Evolutionary conservation across 2,888 invertebrate genomes (phyloP).

Genomic region (Tethea ocularis): DNA sequence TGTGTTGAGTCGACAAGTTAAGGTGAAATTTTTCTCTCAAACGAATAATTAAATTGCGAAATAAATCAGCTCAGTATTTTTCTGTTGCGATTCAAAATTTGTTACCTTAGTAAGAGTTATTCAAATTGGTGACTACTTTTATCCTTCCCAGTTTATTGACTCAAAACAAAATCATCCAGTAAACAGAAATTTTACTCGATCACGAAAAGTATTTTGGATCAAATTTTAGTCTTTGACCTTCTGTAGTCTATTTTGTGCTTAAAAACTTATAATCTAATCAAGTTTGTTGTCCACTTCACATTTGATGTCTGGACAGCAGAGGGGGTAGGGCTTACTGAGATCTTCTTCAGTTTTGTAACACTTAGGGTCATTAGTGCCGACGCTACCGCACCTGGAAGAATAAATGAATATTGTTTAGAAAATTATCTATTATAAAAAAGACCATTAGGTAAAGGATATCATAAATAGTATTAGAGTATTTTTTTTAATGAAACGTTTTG

Average conservation of each 20-base stretch:
- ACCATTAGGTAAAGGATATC: too few species aligned
- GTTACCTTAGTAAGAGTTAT: too few species aligned
- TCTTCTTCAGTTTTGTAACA: conserved; percentile 54
- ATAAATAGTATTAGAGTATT: too few species aligned
- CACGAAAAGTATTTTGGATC: neutral
- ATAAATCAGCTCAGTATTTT: too few species aligned
- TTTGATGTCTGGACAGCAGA: conserved; percentile 55
- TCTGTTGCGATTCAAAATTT: too few species aligned
- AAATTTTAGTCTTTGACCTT: neutral
- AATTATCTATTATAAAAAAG: neutral
- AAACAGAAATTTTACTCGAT: neutral
- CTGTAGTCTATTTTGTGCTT: neutral
- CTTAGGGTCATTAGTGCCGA: conserved; percentile 41
- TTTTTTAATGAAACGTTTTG: too few species aligned
- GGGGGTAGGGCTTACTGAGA: conserved; percentile 54
- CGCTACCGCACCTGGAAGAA: conserved; percentile 59
- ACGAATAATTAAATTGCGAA: too few species aligned
- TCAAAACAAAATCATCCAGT: too few species aligned
- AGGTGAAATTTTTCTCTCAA: neutral
- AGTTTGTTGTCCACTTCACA: conserved; percentile 62
- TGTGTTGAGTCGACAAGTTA: too few species aligned
- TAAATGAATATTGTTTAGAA: conserved; percentile 2
- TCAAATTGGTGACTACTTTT: too few species aligned
- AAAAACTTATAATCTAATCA: conserved; percentile 20
- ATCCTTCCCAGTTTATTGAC: too few species aligned